Percentiles rank a stretch among this genome's conserved stretches.
phyloP scores from a whole-genome alignment of 2,797 vertebrate species.

The Vultur gryphus region DNA sequence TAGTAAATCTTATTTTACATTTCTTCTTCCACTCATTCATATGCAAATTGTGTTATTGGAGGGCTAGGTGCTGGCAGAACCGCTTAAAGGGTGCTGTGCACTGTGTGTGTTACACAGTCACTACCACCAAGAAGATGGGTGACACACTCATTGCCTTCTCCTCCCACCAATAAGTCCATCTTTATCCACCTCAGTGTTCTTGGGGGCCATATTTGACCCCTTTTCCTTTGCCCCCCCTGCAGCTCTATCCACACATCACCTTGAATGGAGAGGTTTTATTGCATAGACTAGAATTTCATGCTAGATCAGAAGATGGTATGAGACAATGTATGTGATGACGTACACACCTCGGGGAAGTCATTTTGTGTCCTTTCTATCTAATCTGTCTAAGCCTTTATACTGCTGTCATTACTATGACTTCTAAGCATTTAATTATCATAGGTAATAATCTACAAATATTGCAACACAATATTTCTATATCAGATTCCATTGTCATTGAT shows the following conservation, averaged over 20 bases:
- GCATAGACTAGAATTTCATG: background rate
- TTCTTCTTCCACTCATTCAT: background rate
- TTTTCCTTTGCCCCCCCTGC: background rate
- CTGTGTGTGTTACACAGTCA: background rate
- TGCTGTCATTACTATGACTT: background rate
- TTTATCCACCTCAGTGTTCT: background rate
- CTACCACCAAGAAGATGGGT: background rate
- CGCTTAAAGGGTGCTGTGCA: background rate
- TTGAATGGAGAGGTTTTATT: background rate
- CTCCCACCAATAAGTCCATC: background rate
- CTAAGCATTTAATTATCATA: background rate
- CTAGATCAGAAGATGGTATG: background rate
- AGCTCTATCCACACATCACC: background rate
- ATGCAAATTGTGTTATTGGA: background rate
- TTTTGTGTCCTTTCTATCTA: background rate
- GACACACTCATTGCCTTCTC: background rate
- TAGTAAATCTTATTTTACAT: background rate
- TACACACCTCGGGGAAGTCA: background rate
- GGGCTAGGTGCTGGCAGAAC: background rate
- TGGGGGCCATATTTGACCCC: background rate
- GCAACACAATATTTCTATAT: background rate
- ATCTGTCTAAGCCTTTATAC: background rate
- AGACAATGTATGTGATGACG: background rate
- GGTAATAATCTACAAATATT: conserved; percentile 23
- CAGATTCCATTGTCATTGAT: background rate